A percentile compares a stretch with the other conserved stretches of the same genome.
Evolutionary conservation across 2,113 vertebrate genomes (phyloP).

Genomic region (Dolichallabes microphthalmus): DNA sequence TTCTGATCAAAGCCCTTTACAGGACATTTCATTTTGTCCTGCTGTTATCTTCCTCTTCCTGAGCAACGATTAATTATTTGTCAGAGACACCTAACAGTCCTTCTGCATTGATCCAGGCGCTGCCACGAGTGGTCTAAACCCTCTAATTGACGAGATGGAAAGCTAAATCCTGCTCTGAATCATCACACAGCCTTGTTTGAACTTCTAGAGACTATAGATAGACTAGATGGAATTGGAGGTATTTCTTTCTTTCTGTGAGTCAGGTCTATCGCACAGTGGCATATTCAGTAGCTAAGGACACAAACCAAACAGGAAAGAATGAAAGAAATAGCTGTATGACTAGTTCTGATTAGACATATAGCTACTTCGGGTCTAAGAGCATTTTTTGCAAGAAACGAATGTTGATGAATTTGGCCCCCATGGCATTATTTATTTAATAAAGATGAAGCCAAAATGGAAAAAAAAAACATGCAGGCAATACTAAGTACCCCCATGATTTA

Average conservation of each 20-base stretch:
- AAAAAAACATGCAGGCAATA: too few relatives aligned
- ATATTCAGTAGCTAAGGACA: not conserved
- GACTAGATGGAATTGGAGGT: not conserved
- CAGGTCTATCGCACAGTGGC: not conserved
- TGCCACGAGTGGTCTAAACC: not conserved
- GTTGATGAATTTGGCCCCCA: too few relatives aligned
- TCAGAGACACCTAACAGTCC: not conserved
- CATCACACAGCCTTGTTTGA: not conserved
- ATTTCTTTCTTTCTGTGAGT: not conserved
- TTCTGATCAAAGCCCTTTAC: slow-evolving; percentile 24
- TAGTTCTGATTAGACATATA: too few relatives aligned
- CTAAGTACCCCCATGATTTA: too few relatives aligned
- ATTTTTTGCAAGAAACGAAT: too few relatives aligned
- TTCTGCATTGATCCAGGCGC: not conserved
- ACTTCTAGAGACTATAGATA: not conserved
- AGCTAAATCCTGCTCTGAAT: slow-evolving; percentile 10
- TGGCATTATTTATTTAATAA: too few relatives aligned
- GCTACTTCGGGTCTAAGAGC: too few relatives aligned
- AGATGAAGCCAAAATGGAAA: too few relatives aligned
- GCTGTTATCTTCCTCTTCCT: slow-evolving; percentile 18
- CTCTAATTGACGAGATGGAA: not conserved
- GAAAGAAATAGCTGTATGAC: too few relatives aligned
- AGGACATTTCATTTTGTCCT: slow-evolving; percentile 15
- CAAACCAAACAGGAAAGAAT: not conserved
- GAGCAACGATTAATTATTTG: slow-evolving; percentile 7